Evolutionary conservation across 1,140 invertebrate genomes (phyloP).

Genomic region (Hylaeus anthracinus): DNA sequence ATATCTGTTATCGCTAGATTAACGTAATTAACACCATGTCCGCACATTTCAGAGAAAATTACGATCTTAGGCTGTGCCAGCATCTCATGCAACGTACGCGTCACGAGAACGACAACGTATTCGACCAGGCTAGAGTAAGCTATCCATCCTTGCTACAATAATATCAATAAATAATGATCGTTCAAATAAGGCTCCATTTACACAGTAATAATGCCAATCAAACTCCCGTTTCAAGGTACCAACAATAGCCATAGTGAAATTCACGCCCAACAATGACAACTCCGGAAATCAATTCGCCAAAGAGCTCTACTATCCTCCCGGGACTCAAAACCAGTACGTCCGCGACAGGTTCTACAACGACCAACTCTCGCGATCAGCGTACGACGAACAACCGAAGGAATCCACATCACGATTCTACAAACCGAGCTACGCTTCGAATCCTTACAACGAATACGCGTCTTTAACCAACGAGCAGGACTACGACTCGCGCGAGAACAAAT

Average conservation of each 20-base stretch:
- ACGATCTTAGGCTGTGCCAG: constrained; percentile 56
- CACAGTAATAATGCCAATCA: background rate
- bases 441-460: constrained; percentile 41
- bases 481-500: constrained; percentile 6
- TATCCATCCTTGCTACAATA: background rate
- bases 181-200: background rate
- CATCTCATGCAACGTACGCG: constrained; percentile 28
- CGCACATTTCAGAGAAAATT: constrained; percentile 27
- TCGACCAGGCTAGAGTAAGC: constrained; percentile 55
- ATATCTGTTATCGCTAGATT: too few species aligned
- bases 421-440: constrained; percentile 1
- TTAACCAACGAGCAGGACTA: constrained; percentile 32
- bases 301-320: constrained; percentile 88
- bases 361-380: background rate
- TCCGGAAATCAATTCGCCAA: constrained; percentile 87
- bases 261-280: constrained; percentile 86
- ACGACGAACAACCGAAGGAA: background rate
- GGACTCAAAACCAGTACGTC: constrained; percentile 14
- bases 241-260: constrained; percentile 88
- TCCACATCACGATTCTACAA: background rate
- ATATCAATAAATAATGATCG: background rate
- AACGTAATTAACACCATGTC: too few species aligned
- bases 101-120: constrained; percentile 31
- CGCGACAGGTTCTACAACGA: background rate
- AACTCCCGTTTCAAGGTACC: constrained; percentile 79